Percentiles rank a stretch among this genome's conserved stretches.
These are phyloP conservation scores for Cataglyphis livida DNA, from an alignment of 2,888 invertebrate species.

Conservation along the genomic window DNA sequence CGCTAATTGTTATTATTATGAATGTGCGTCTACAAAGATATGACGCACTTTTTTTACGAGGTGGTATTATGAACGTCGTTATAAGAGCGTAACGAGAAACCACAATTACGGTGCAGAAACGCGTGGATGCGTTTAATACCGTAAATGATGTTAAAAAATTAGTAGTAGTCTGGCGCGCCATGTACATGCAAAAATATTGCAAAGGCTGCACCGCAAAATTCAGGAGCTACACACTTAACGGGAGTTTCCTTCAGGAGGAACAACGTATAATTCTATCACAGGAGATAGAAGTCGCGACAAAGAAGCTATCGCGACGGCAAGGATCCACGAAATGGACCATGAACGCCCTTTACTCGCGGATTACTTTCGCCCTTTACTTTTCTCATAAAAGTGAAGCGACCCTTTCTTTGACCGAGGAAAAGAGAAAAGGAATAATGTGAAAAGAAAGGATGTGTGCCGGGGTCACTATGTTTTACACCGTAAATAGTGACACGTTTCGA, in stretches of 20 bases:
- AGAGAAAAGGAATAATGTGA: constrained; percentile 47
- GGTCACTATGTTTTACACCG: constrained; percentile 37
- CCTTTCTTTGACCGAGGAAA: constrained; percentile 16
- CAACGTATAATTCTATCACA: constrained; percentile 12
- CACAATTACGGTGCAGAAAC: constrained; percentile 66
- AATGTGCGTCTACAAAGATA: constrained; percentile 32
- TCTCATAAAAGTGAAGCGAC: constrained; percentile 50
- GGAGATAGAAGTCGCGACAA: constrained; percentile 18
- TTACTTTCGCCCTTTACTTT: constrained; percentile 32
- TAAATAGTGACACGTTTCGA: constrained; percentile 66
- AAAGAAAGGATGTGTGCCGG: constrained; percentile 22
- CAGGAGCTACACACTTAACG: background rate
- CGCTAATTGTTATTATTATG: constrained; percentile 60
- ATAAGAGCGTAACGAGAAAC: constrained; percentile 62
- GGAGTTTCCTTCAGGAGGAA: background rate
- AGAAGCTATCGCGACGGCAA: constrained; percentile 12
- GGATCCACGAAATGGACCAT: constrained; percentile 25
- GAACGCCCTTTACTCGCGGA: constrained; percentile 44
- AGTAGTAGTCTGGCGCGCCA: background rate
- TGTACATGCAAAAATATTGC: constrained; percentile 16
- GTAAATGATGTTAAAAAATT: constrained; percentile 65
- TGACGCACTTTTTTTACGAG: constrained; percentile 53
- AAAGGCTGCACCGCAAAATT: background rate
- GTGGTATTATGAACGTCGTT: constrained; percentile 61
- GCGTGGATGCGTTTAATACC: constrained; percentile 61